A percentile compares a stretch with the other conserved stretches of the same genome.
Conservation (phyloP, 2,113 vertebrate genomes). For the Megaceryle torquata region DNA sequence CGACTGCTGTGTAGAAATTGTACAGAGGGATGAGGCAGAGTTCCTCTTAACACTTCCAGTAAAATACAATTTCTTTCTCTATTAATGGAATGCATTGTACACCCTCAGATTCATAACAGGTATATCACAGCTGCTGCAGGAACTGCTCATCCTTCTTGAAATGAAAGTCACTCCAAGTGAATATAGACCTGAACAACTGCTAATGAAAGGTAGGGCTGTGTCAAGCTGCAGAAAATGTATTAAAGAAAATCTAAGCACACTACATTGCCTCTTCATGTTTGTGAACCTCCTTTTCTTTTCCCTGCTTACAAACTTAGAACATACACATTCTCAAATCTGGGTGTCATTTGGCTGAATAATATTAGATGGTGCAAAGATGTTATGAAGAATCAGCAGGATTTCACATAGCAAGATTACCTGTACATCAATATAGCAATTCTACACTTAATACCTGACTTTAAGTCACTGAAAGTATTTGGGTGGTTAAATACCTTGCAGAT, state of each 20-base stretch:
- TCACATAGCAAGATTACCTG: too few species aligned
- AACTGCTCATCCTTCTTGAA: neutral
- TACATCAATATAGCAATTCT: too few species aligned
- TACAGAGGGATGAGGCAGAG: constrained; percentile 6
- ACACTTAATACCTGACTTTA: neutral
- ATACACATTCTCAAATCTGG: too few species aligned
- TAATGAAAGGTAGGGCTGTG: neutral
- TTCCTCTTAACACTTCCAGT: neutral
- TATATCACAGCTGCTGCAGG: neutral
- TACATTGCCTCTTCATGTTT: neutral
- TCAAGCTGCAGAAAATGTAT: neutral
- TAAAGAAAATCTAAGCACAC: neutral
- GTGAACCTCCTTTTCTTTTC: neutral
- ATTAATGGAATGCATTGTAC: neutral
- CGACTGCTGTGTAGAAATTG: constrained; percentile 11
- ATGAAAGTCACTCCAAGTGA: neutral
- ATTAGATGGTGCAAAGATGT: too few species aligned
- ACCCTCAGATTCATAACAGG: neutral
- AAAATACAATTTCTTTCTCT: constrained; percentile 26
- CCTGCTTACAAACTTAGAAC: neutral
- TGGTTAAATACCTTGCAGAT: neutral
- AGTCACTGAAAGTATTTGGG: neutral
- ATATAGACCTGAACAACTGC: neutral
- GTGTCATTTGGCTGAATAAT: too few species aligned
- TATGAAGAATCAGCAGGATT: too few species aligned